Base-by-base conservation (phyloP, 2,888 invertebrate species). In the Chloromyia formosa region DNA sequence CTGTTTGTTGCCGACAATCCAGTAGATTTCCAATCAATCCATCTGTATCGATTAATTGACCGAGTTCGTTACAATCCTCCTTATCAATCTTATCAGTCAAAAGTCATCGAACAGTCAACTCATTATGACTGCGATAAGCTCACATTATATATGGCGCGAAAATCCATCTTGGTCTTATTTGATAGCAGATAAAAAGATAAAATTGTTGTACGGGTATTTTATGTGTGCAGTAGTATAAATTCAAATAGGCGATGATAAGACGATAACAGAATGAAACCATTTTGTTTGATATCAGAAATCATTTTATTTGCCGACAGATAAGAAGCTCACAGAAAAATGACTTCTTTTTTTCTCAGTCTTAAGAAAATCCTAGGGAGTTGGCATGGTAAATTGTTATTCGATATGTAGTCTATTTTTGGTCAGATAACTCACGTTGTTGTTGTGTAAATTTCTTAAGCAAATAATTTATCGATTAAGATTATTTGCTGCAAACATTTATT, bases 51-150 rank as follows among this genome's bases (percentile, higher is more conserved):
- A 35, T 35, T 35, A 35, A 66, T 49, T 66, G 66, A 49, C n/a
- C 45, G 22, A 9, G 14, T 45, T 49, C 20, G 45, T 66, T 35
- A 16, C 23, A 22, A 20, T 20, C 9, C 23, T 22, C 27, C 49
- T 66, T 66, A 66, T 66, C 66, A 45, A 3, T 4, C 23, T 66
- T 66, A 66, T 66, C 66, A 66, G 45, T 64, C 64, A 64, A 64
- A 40, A 64, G 45, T 66, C 49, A 22, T 18, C 42, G 49, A 66
- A 49, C 66, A 49, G 22, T 66, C 66, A 66, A 49, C 66, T 18
- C 45, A 42, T 49, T 45, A 49, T 66, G 45, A 49, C 22, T 62
- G 22, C 20, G 66, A 66, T 45, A 66, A 66, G 16, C 66, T 66
- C 18, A 42, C 27, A 35, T 62, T 18, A 66, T 66, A 66, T 66